Conservation (phyloP, 2,113 vertebrate species). For the Myocastor coypus region DNA sequence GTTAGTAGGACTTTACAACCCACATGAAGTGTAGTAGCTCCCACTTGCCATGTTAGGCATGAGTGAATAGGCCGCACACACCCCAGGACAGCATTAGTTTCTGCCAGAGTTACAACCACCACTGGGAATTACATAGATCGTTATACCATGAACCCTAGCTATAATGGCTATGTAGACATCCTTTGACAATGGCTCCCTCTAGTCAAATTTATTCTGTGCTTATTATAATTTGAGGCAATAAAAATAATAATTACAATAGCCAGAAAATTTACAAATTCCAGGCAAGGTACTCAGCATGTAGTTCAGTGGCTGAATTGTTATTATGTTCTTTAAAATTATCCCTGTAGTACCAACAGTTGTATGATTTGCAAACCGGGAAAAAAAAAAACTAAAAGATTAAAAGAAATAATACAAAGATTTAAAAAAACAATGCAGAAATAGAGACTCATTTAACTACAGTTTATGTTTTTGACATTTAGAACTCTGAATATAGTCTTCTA, state of each 20-base stretch:
- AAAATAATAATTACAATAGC: slow-evolving; percentile 66
- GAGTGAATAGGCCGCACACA: not conserved
- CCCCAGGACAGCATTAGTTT: not conserved
- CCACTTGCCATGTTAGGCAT: not conserved
- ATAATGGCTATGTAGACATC: not conserved
- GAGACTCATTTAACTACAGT: not conserved
- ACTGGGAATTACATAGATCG: not conserved
- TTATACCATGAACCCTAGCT: not conserved
- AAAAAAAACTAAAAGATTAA: slow-evolving; percentile 19
- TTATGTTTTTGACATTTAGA: not conserved
- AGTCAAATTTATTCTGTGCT: slow-evolving; percentile 46
- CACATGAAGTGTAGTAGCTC: not conserved
- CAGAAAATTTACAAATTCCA: slow-evolving; percentile 47
- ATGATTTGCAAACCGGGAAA: not conserved
- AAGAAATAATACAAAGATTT: not conserved
- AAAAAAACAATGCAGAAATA: not conserved
- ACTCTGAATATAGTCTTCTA: not conserved
- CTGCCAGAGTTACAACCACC: not conserved
- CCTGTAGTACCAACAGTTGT: not conserved
- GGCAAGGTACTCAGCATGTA: slow-evolving; percentile 4
- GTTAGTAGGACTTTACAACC: not conserved
- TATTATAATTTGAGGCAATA: slow-evolving; percentile 61
- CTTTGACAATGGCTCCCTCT: slow-evolving; percentile 37
- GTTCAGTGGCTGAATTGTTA: not conserved
- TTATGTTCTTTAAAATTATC: not conserved